Conservation (phyloP, 2,888 invertebrate genomes). For the Sylvicola cinctus region DNA sequence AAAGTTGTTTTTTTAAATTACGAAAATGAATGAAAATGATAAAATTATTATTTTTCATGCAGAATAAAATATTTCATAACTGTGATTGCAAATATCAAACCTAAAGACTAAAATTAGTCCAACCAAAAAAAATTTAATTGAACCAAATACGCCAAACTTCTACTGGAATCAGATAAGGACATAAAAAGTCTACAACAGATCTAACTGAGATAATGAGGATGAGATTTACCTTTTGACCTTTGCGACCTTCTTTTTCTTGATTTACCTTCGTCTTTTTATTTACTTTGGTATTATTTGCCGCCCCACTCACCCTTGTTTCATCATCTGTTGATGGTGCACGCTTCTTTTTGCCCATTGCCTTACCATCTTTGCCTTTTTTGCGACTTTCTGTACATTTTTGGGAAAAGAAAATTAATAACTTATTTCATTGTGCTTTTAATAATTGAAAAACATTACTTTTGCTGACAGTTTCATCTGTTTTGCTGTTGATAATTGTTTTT, state of each 20-base stretch:
- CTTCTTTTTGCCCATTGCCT: conserved; percentile 34
- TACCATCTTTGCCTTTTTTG: conserved; percentile 46
- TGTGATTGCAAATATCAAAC: too few species aligned
- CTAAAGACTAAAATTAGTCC: too few species aligned
- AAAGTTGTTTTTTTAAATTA: conserved; percentile 1
- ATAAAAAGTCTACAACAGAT: too few species aligned
- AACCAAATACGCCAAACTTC: too few species aligned
- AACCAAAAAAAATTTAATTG: too few species aligned
- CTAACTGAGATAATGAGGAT: too few species aligned
- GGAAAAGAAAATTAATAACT: conserved; percentile 1
- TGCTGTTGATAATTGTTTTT: conserved; percentile 60
- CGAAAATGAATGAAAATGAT: too few species aligned
- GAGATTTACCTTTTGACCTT: conserved; percentile 26
- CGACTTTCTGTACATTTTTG: conserved; percentile 33
- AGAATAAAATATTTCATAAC: too few species aligned
- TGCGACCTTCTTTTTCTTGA: conserved; percentile 28
- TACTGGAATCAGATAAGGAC: too few species aligned
- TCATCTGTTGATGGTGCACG: conserved; percentile 23
- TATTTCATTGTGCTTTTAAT: conserved; percentile 1
- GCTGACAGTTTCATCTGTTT: conserved; percentile 37
- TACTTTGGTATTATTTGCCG: conserved; percentile 19
- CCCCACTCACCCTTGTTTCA: conserved; percentile 14
- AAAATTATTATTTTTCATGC: too few species aligned
- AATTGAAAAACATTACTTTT: conserved; percentile 28
- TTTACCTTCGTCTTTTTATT: conserved; percentile 29